These are phyloP conservation scores for Eristalinus aeneus DNA, from an alignment of 2,888 invertebrate species.

Conservation along the genomic window DNA sequence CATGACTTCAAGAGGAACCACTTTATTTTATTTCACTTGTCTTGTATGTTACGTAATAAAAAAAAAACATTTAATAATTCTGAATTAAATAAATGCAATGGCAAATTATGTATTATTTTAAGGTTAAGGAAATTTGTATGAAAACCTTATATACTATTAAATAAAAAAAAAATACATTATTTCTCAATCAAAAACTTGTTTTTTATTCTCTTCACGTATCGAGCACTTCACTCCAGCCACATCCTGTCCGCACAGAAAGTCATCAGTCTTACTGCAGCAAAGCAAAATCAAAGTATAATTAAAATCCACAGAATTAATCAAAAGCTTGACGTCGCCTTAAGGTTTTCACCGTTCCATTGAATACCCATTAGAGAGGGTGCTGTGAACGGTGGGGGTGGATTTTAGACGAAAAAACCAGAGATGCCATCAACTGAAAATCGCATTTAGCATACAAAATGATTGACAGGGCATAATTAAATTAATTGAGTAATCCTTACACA, in stretches of 20 bases:
- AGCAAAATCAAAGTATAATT: slow-evolving; percentile 68
- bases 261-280: slow-evolving; percentile 50
- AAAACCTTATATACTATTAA: too few relatives aligned
- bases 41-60: too few relatives aligned
- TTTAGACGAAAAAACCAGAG: slow-evolving; percentile 24
- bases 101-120: too few relatives aligned
- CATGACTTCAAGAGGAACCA: too few relatives aligned
- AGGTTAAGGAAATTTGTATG: too few relatives aligned
- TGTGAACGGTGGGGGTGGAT: slow-evolving; percentile 14
- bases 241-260: slow-evolving; percentile 23
- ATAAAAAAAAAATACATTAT: neutral
- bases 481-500: slow-evolving; percentile 80
- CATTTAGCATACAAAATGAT: slow-evolving; percentile 78
- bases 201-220: slow-evolving; percentile 5
- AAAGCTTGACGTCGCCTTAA: slow-evolving; percentile 69
- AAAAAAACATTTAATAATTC: too few relatives aligned
- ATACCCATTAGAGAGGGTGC: slow-evolving; percentile 49
- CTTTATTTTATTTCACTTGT: too few relatives aligned
- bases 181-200: neutral
- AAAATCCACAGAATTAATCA: slow-evolving; percentile 70
- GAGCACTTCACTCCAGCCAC: slow-evolving; percentile 6
- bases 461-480: slow-evolving; percentile 82
- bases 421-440: slow-evolving; percentile 69
- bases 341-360: slow-evolving; percentile 66
- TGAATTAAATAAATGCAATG: too few relatives aligned